phyloP scores from a whole-genome alignment of 2,113 vertebrate species.

The Cynopterus brachyotis region DNA sequence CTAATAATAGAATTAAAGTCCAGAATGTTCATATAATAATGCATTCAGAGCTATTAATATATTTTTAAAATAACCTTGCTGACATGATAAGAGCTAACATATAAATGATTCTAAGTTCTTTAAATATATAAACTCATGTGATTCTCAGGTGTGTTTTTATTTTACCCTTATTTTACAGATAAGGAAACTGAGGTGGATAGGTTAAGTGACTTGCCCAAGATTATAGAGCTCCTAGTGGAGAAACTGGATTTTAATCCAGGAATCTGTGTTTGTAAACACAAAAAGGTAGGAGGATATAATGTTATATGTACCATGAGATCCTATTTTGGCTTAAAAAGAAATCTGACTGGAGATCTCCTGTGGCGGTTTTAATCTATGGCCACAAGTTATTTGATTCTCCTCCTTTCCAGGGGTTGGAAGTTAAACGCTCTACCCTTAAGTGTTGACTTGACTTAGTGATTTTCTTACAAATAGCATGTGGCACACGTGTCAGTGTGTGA shows the following conservation, averaged over 20 bases:
- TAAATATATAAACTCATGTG: neutral
- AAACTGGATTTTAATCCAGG: neutral
- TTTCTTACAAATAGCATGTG: neutral
- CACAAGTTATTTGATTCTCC: neutral
- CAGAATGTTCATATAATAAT: neutral
- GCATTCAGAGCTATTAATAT: neutral
- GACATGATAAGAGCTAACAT: neutral
- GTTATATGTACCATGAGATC: neutral
- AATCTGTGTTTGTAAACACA: neutral
- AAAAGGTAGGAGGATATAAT: neutral
- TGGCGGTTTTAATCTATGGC: neutral
- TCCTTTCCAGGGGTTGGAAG: neutral
- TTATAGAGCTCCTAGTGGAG: neutral
- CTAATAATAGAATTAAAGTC: neutral
- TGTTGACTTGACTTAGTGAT: neutral
- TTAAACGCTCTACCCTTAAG: neutral
- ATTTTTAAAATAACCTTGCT: neutral
- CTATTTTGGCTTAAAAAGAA: neutral
- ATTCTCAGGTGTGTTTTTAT: neutral
- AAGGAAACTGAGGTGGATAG: neutral
- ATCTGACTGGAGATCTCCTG: neutral
- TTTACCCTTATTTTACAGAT: neutral
- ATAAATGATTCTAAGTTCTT: neutral
- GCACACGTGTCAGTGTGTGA: neutral
- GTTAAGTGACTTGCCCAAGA: neutral